Percentiles rank a stretch among this genome's conserved stretches.
These are phyloP conservation scores for Lochmaea crataegi DNA, from an alignment of 2,888 invertebrate genomes.

Conservation along the genomic window DNA sequence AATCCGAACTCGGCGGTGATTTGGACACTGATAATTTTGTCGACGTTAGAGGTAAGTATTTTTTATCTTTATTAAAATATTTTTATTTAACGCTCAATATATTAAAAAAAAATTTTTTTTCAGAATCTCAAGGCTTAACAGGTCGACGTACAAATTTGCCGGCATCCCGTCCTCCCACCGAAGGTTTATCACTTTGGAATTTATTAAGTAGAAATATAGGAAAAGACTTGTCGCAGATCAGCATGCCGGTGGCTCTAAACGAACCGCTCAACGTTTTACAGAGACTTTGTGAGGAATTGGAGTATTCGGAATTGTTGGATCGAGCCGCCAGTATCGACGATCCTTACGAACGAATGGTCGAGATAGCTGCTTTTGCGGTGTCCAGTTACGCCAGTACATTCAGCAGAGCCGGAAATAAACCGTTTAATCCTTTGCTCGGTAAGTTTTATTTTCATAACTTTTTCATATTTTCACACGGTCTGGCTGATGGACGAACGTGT, in stretches of 20 bases:
- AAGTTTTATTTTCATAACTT: constrained; percentile 8
- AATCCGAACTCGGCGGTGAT: constrained; percentile 71
- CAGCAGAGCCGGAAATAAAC: constrained; percentile 83
- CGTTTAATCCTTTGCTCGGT: constrained; percentile 84
- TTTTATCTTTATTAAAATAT: no score
- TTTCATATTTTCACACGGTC: not conserved
- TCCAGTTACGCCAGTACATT: constrained; percentile 80
- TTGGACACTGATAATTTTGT: constrained; percentile 62
- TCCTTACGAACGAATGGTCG: constrained; percentile 79
- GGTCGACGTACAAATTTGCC: constrained; percentile 77
- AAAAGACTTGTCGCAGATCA: constrained; percentile 86
- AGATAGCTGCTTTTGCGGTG: constrained; percentile 84
- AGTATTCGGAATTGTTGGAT: constrained; percentile 84
- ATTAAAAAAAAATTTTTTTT: constrained; percentile 25
- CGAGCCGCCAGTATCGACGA: constrained; percentile 75
- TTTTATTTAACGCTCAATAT: no score
- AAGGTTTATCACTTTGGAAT: constrained; percentile 85
- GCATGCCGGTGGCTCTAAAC: constrained; percentile 88
- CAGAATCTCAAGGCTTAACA: constrained; percentile 59
- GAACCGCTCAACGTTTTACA: constrained; percentile 86
- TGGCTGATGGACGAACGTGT: no score
- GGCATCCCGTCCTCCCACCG: constrained; percentile 77
- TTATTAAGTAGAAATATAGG: constrained; percentile 84
- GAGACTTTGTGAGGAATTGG: constrained; percentile 85
- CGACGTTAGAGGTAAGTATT: constrained; percentile 53